Base-by-base conservation (phyloP, 2,113 vertebrate genomes). In the Cyrtonyx montezumae region DNA sequence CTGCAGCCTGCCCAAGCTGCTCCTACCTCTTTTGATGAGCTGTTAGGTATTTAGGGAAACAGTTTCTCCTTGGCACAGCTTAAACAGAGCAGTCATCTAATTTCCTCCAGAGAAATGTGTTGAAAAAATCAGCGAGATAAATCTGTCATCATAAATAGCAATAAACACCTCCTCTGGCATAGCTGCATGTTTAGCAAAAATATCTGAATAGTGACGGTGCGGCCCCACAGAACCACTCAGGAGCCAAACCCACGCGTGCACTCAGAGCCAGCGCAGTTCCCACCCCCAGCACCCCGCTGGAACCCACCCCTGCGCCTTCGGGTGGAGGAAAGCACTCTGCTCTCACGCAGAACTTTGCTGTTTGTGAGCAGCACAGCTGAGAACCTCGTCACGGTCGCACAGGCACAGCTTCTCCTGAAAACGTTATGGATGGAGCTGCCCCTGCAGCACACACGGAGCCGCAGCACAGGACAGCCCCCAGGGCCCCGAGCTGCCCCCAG, bases 21-120 rank as follows among this genome's bases (percentile, higher is more conserved):
- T 34, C 2, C 25, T 92, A 95, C 93, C 87, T 97, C 93, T 93
- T 93, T 93, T 94, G 96, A 95, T 91, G 96, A 97, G 93, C 90
- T 96, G 91, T 96, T 96, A 96, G 96, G 96, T 97, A 97, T 97
- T 97, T 97, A 97, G 95, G 95, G 97, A 97, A 97, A 87, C 83
- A 87, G 96, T 95, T 96, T 84, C 95, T 97, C 93, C 94, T 78
- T 95, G 95, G 94, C 96, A 96, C 87, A 78, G 91, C 94, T 96
- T 96, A 93, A 95, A 94, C 96, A 70, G 94, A 97, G 94, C 25
- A 83, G 88, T 73, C 84, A 91, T 97, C 95, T 96, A 94, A 97
- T 98, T 97, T 97, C 94, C 96, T 97, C 96, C 65, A 40, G 93
- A 97, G 96, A 95, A 92, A 86, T 69, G 84, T 74, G 87, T 65